Conservation (phyloP, 2,888 invertebrate genomes). For the Drosophila gaucha region DNA sequence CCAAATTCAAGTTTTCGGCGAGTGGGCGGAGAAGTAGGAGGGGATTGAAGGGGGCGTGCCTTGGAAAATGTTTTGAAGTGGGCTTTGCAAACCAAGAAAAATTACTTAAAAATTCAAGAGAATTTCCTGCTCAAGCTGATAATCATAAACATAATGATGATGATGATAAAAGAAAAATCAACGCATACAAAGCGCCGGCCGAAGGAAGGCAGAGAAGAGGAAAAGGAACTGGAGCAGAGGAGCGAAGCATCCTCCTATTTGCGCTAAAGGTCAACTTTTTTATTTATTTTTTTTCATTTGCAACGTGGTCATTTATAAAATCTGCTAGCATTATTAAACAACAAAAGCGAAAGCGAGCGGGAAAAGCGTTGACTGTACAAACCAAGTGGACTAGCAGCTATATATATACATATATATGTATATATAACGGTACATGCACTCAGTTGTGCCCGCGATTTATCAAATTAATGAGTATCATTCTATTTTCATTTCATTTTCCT, state of each 20-base stretch:
- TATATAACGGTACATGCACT: slow-evolving; percentile 30
- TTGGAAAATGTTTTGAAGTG: slow-evolving; percentile 33
- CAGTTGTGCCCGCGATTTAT: slow-evolving; percentile 79
- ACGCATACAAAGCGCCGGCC: slow-evolving; percentile 55
- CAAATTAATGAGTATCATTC: slow-evolving; percentile 84
- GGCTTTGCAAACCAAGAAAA: slow-evolving; percentile 49
- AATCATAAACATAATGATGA: slow-evolving; percentile 21
- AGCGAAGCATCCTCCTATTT: slow-evolving; percentile 47
- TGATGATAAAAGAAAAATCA: slow-evolving; percentile 66
- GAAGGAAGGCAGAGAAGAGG: slow-evolving; percentile 6
- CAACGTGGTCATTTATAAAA: slow-evolving; percentile 79
- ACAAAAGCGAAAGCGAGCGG: slow-evolving; percentile 46
- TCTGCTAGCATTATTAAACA: slow-evolving; percentile 76
- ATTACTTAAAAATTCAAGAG: slow-evolving; percentile 77
- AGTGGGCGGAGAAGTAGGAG: slow-evolving; percentile 8
- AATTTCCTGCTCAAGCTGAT: slow-evolving; percentile 42
- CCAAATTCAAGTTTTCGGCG: slow-evolving; percentile 21
- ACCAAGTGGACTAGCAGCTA: slow-evolving; percentile 24
- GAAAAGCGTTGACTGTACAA: slow-evolving; percentile 42
- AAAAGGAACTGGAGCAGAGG: background rate
- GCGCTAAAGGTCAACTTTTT: slow-evolving; percentile 69
- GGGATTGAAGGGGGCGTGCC: background rate
- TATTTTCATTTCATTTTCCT: slow-evolving; percentile 82
- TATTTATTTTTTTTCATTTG: slow-evolving; percentile 63
- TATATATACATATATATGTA: slow-evolving; percentile 12